A percentile compares a stretch with the other conserved stretches of the same genome.
Conservation (phyloP, 1,140 invertebrate genomes). For the Teleogryllus occipitalis region DNA sequence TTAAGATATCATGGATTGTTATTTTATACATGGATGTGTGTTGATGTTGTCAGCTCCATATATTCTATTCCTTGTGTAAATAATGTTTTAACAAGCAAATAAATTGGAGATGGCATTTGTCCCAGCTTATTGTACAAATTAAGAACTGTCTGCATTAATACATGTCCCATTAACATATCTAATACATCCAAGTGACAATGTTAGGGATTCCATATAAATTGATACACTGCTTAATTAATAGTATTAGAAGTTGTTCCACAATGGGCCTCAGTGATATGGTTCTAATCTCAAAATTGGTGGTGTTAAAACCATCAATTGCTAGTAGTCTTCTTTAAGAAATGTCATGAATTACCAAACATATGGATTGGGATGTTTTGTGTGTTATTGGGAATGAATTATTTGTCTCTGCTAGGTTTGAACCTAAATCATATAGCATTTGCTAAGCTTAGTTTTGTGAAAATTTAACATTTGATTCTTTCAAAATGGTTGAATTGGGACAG, state of each 20-base stretch:
- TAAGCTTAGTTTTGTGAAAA: background rate
- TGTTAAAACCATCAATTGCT: background rate
- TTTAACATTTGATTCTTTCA: background rate
- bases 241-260: too few species aligned
- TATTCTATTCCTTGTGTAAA: background rate
- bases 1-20: background rate
- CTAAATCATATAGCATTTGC: background rate
- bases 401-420: background rate
- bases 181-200: background rate
- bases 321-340: background rate
- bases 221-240: too few species aligned
- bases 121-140: background rate
- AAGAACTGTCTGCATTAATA: background rate
- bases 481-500: background rate
- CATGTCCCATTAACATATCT: background rate
- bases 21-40: background rate
- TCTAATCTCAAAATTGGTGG: too few species aligned
- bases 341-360: background rate
- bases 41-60: background rate
- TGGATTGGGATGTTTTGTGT: background rate
- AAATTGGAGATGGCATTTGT: background rate
- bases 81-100: background rate
- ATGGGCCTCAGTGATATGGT: too few species aligned
- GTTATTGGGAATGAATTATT: background rate
- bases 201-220: background rate